Evolutionary conservation across 2,888 invertebrate species (phyloP).

Genomic region (Pecten maximus): DNA sequence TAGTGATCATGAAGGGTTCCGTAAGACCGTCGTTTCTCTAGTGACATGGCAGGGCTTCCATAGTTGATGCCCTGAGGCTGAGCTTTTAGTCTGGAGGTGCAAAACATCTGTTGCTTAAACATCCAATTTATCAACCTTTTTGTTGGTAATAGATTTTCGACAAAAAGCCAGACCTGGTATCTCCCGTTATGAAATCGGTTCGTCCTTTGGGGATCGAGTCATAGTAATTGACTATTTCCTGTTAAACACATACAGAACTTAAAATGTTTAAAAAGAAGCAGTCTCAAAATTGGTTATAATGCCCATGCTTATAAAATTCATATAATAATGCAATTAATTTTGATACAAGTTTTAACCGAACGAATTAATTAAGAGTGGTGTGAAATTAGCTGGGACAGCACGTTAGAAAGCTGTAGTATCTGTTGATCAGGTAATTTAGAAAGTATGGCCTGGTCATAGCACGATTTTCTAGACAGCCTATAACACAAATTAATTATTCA

Average conservation of each 20-base stretch:
- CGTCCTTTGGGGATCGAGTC: neutral
- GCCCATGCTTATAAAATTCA: neutral
- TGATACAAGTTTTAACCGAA: neutral
- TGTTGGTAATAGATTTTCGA: constrained; percentile 29
- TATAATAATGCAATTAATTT: neutral
- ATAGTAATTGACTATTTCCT: neutral
- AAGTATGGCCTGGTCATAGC: neutral
- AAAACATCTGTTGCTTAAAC: constrained; percentile 22
- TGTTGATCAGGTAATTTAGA: neutral
- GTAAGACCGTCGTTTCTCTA: too few relatives aligned
- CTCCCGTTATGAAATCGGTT: constrained; percentile 25
- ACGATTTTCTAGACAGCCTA: too few relatives aligned
- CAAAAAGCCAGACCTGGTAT: neutral
- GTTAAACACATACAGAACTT: neutral
- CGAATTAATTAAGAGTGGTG: neutral
- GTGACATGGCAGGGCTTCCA: too few relatives aligned
- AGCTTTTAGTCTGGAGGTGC: neutral
- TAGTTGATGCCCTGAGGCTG: neutral
- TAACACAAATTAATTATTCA: neutral
- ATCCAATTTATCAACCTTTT: constrained; percentile 33
- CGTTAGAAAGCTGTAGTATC: neutral
- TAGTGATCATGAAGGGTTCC: too few relatives aligned
- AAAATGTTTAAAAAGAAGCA: neutral
- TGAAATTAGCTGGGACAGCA: neutral
- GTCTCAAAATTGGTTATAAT: neutral